Evolutionary conservation across 2,888 invertebrate species (phyloP).

Genomic region (Drosophila meridionalis): DNA sequence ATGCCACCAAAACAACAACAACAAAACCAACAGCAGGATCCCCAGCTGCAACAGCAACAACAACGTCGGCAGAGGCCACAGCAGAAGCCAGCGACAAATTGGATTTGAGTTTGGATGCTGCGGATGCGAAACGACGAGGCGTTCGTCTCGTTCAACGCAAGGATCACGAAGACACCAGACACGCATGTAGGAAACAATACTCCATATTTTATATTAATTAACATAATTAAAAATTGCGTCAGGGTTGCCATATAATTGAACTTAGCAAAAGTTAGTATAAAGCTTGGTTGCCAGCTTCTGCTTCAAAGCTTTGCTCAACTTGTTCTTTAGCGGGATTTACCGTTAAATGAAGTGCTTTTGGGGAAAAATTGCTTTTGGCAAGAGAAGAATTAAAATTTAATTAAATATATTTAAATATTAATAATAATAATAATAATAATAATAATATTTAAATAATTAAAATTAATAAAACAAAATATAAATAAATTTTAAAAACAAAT

Average conservation of each 20-base stretch:
- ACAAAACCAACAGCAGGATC: slow-evolving; percentile 22
- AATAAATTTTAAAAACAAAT: not conserved
- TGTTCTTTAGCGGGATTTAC: not conserved
- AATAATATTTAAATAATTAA: not conserved
- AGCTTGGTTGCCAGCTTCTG: not conserved
- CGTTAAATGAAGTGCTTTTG: not conserved
- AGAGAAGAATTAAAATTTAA: not conserved
- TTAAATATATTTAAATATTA: no score
- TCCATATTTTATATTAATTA: not conserved
- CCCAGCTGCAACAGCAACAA: slow-evolving; percentile 22
- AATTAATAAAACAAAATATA: not conserved
- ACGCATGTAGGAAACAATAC: slow-evolving; percentile 50
- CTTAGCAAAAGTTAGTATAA: not conserved
- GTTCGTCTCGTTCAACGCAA: slow-evolving; percentile 12
- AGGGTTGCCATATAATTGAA: slow-evolving; percentile 13
- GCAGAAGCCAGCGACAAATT: slow-evolving; percentile 28
- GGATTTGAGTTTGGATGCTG: slow-evolving; percentile 32
- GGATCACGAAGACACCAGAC: slow-evolving; percentile 20
- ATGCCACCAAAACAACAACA: slow-evolving; percentile 36
- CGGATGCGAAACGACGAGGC: slow-evolving; percentile 12
- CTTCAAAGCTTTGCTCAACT: not conserved
- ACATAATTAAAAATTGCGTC: not conserved
- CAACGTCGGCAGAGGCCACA: slow-evolving; percentile 18
- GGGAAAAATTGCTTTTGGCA: not conserved
- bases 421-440: no score